Percentiles rank a stretch among this genome's conserved stretches.
Evolutionary conservation across 2,797 vertebrate genomes (phyloP).

Genomic region (Macroramphosus scolopax): DNA sequence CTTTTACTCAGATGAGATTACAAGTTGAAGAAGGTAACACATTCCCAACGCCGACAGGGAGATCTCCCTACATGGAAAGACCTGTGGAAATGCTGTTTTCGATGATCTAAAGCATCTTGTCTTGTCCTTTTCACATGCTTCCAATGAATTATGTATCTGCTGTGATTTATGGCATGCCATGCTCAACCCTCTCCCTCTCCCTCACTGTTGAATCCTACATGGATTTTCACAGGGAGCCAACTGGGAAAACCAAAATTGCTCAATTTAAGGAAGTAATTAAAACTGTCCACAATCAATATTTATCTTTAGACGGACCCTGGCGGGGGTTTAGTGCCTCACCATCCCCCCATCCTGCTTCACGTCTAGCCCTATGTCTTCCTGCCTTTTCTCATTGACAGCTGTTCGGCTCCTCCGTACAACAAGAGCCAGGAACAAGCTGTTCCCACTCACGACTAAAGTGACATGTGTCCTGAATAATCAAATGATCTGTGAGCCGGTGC

Average conservation of each 20-base stretch:
- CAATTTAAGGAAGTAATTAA: constrained; percentile 86
- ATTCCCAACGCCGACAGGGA: constrained; percentile 23
- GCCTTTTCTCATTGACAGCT: constrained; percentile 69
- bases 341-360: constrained; percentile 38
- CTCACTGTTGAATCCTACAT: constrained; percentile 65
- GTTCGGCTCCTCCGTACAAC: constrained; percentile 62
- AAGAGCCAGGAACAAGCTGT: constrained; percentile 64
- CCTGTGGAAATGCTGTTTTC: constrained; percentile 73
- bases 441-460: constrained; percentile 56
- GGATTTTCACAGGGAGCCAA: constrained; percentile 72
- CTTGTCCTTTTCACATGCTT: constrained; percentile 78
- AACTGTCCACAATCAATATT: constrained; percentile 83
- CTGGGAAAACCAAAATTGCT: constrained; percentile 83
- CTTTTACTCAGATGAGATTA: too few species aligned
- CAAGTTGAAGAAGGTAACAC: constrained; percentile 17
- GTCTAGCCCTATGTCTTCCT: constrained; percentile 48
- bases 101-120: constrained; percentile 79
- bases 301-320: constrained; percentile 71
- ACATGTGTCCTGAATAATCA: constrained; percentile 61
- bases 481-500: constrained; percentile 18
- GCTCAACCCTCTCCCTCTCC: constrained; percentile 66
- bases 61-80: constrained; percentile 47
- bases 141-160: constrained; percentile 84
- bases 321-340: constrained; percentile 63
- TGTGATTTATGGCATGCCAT: constrained; percentile 81